Conservation (phyloP, 2,797 vertebrate species). For the Arrhamphus sclerolepis region DNA sequence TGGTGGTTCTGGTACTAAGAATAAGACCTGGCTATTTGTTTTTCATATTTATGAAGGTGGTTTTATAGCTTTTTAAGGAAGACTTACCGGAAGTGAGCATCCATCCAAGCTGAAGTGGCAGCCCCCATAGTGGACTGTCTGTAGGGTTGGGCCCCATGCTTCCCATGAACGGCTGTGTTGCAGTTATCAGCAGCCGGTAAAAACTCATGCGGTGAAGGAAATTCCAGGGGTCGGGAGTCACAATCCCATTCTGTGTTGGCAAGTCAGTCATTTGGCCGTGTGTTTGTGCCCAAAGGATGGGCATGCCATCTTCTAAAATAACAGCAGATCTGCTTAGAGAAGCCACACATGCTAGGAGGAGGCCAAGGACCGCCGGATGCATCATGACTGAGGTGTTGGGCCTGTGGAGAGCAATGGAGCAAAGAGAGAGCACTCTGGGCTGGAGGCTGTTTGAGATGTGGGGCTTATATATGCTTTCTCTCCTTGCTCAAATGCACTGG, state of each 20-base stretch:
- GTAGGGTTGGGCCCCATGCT: conserved; percentile 72
- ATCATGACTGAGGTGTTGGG: conserved; percentile 35
- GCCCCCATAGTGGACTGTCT: conserved; percentile 85
- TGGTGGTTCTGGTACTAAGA: no score
- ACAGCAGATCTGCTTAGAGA: conserved; percentile 45
- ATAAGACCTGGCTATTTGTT: no score
- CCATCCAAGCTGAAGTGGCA: conserved; percentile 88
- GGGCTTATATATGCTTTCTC: conserved; percentile 28
- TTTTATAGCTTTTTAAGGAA: no score
- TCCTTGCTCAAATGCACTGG: neutral
- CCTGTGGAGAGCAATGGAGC: neutral
- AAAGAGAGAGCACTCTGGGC: conserved; percentile 4
- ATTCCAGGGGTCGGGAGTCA: conserved; percentile 81
- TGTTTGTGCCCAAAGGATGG: conserved; percentile 79
- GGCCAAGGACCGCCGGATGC: conserved; percentile 4
- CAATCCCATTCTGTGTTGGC: conserved; percentile 42
- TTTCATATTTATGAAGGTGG: no score
- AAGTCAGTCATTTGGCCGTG: conserved; percentile 69
- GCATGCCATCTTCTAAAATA: conserved; percentile 64
- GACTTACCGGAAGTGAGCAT: conserved; percentile 83
- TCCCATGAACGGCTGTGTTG: conserved; percentile 80
- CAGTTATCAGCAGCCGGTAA: conserved; percentile 80
- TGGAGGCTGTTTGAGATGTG: neutral
- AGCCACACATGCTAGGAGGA: conserved; percentile 48
- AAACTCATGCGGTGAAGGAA: conserved; percentile 81